Conservation (phyloP, 2,797 vertebrate species). For the Helostoma temminkii region DNA sequence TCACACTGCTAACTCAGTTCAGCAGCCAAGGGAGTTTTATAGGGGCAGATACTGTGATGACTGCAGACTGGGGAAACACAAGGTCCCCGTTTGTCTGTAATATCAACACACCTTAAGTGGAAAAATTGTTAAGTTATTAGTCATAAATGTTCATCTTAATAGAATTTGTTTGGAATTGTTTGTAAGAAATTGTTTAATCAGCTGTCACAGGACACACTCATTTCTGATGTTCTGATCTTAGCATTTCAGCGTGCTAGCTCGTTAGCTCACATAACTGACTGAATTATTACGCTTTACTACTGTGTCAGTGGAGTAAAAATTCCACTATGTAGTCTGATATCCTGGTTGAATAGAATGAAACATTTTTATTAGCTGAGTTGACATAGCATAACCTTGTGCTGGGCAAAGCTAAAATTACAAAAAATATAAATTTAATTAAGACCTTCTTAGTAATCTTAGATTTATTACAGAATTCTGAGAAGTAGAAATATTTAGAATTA, state of each 20-base stretch:
- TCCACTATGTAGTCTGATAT: background rate
- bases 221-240: conserved; percentile 7
- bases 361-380: background rate
- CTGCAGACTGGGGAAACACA: no score
- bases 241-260: conserved; percentile 4
- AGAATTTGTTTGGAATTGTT: no score
- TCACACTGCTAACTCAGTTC: no score
- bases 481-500: no score
- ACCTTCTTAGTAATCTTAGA: no score
- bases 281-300: conserved; percentile 12
- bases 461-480: background rate
- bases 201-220: background rate
- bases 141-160: background rate
- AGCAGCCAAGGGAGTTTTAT: no score
- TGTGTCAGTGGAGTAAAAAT: background rate
- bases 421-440: no score
- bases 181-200: background rate
- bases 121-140: background rate
- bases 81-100: no score
- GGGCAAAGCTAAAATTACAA: no score
- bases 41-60: no score
- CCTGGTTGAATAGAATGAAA: background rate
- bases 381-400: background rate
- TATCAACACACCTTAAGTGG: background rate
- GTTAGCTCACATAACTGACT: background rate